Conservation (phyloP, 2,888 invertebrate genomes). For the Merodon equestris region DNA sequence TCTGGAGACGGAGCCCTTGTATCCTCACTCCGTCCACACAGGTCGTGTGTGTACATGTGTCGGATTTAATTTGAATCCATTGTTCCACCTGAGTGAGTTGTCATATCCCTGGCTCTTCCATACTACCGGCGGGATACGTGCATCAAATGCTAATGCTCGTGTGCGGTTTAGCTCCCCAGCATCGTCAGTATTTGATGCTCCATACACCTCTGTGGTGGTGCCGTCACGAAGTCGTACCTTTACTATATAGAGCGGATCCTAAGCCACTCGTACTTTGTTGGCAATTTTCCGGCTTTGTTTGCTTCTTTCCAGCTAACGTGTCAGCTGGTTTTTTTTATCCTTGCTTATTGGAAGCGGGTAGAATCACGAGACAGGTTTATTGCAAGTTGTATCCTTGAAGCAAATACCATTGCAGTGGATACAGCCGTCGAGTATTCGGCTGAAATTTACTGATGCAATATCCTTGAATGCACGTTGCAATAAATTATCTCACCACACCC, state of each 20-base stretch:
- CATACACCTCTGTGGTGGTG: too few relatives aligned
- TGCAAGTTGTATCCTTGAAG: conserved; percentile 40
- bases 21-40: too few relatives aligned
- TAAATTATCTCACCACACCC: conserved; percentile 44
- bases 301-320: too few relatives aligned
- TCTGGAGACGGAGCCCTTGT: neutral
- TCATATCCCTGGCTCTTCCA: neutral
- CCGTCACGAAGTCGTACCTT: too few relatives aligned
- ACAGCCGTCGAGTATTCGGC: conserved; percentile 17
- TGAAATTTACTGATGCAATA: conserved; percentile 55
- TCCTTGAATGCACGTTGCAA: conserved; percentile 35
- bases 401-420: neutral
- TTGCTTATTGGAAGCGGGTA: too few relatives aligned
- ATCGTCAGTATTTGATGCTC: neutral
- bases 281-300: conserved; percentile 28
- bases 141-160: conserved; percentile 44
- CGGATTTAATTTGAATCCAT: conserved; percentile 16
- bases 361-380: conserved; percentile 44
- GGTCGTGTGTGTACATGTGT: conserved; percentile 4
- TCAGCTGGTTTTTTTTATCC: conserved; percentile 1
- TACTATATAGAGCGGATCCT: neutral
- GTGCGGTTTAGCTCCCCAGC: conserved; percentile 16
- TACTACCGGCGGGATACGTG: conserved; percentile 20
- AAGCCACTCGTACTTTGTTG: conserved; percentile 22
- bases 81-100: neutral